Evolutionary conservation across 2,888 invertebrate species (phyloP).

Genomic region (Halictus ligatus): DNA sequence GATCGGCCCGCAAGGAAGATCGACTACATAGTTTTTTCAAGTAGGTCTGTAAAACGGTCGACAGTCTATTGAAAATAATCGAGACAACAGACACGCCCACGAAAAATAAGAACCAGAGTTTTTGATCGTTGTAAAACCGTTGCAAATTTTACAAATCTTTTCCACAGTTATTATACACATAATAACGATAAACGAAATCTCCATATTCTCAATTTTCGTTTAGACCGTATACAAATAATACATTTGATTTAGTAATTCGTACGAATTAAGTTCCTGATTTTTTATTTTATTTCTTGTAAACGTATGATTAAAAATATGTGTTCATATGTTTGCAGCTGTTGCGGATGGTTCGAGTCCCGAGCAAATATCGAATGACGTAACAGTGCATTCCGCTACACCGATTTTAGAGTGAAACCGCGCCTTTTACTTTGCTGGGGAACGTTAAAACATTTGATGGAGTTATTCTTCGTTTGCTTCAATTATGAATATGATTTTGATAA

Average conservation of each 20-base stretch:
- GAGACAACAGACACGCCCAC: not conserved
- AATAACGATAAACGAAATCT: not conserved
- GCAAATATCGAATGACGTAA: slow-evolving; percentile 41
- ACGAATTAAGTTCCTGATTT: not conserved
- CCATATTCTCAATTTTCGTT: not conserved
- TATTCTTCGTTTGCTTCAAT: slow-evolving; percentile 14
- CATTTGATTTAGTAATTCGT: not conserved
- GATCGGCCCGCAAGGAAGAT: slow-evolving; percentile 41
- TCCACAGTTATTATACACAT: too few species aligned
- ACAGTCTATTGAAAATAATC: not conserved
- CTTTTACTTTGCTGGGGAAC: slow-evolving; percentile 31
- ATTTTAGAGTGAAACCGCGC: slow-evolving; percentile 56
- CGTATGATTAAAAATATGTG: not conserved
- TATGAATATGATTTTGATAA: not conserved
- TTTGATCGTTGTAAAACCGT: not conserved
- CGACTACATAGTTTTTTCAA: slow-evolving; percentile 47
- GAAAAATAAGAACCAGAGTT: not conserved
- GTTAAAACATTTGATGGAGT: not conserved
- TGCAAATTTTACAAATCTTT: not conserved
- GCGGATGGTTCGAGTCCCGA: not conserved
- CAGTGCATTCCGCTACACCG: slow-evolving; percentile 42
- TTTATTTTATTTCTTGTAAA: not conserved
- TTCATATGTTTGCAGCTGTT: not conserved
- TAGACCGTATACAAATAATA: not conserved
- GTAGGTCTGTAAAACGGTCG: slow-evolving; percentile 39